Base-by-base conservation (phyloP, 2,113 vertebrate genomes). In the Odontesthes bonariensis region DNA sequence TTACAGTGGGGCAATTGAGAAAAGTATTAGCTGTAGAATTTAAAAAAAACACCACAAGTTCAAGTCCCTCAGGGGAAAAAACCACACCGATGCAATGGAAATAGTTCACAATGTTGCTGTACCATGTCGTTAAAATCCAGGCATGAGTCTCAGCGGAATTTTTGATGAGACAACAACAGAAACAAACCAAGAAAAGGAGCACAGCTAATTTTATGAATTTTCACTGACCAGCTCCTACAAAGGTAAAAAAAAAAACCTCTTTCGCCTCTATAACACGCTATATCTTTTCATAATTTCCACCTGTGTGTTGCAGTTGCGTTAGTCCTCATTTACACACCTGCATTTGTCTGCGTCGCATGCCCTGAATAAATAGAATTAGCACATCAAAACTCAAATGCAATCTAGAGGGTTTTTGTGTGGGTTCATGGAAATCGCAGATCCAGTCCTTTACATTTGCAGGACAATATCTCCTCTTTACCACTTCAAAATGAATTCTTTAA, bases 331-430 rank as follows among this genome's bases (percentile, higher is more conserved):
- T 82, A 59, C 81, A 83, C 73, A 73, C 68, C 66, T 80, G 80
- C 66, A 77, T 89, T 84, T 74, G 86, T 71, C 62, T 67, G 58
- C 49, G 6, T 61, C 12, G 13, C 73, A 66, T 67, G 56, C 2
- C 33, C 71, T 3, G 52, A 76, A 86, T 77, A 77, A 90, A 90
- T 84, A 44, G 83, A 89, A 92, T 91, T 91, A 89, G 83, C 91
- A 93, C 88, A 92, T 92, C 88, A 91, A 91, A 92, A 88, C 82
- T 58, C 57, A 49, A 62, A 62, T 11, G 33, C 60, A 64, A 77
- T 69, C 56, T 20, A 33, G 46, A 69, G 66, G 42, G 47, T 47
- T 58, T 81, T 54, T 74, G 27, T 47, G 46, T 19, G 49, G 55
- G 59, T 19, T 78, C 23, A 23, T 35, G 54, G 55, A 83, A 76